Conservation (phyloP, 2,113 vertebrate species). For the Protobothrops mucrosquamatus region DNA sequence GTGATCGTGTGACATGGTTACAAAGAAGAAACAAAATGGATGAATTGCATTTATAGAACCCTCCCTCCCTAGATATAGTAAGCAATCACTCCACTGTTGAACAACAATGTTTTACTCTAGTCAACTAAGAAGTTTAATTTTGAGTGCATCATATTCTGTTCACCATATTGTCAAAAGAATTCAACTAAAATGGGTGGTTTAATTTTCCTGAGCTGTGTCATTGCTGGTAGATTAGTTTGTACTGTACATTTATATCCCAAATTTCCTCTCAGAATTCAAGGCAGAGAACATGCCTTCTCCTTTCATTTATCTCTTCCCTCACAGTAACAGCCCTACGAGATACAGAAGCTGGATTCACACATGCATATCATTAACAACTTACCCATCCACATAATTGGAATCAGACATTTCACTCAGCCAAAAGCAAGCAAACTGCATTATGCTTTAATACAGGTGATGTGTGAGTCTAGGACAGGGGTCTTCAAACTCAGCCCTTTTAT, state of each 20-base stretch:
- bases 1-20: background rate
- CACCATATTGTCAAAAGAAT: background rate
- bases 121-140: background rate
- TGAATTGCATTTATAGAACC: background rate
- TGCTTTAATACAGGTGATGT: background rate
- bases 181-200: background rate
- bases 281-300: background rate
- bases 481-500: too few species aligned
- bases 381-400: background rate
- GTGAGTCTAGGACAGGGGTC: too few species aligned
- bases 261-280: background rate
- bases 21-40: background rate
- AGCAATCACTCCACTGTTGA: background rate
- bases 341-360: background rate
- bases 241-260: background rate
- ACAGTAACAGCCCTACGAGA: background rate
- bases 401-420: background rate
- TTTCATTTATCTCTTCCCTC: background rate
- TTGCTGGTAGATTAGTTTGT: background rate
- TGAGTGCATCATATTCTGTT: background rate
- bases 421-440: background rate
- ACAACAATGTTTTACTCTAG: background rate
- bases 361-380: background rate
- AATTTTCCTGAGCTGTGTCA: background rate
- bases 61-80: background rate